Evolutionary conservation across 2,888 invertebrate genomes (phyloP).

Genomic region (Volucella inanis): DNA sequence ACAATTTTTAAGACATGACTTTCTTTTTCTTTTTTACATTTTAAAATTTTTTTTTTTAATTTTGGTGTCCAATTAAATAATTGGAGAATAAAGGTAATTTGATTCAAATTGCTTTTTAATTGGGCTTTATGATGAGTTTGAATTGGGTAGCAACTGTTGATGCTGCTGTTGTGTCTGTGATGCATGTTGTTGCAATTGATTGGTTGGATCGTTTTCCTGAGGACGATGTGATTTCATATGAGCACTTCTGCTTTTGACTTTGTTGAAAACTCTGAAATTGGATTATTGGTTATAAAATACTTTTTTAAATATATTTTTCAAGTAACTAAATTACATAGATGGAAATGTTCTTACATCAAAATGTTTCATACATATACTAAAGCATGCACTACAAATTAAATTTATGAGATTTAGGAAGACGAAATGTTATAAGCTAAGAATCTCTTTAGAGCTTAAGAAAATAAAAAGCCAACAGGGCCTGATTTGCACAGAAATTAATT

Average conservation of each 20-base stretch:
- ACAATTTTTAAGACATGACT: constrained; percentile 44
- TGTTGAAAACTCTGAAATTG: constrained; percentile 94
- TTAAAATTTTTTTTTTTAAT: constrained; percentile 38
- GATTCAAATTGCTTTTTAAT: constrained; percentile 69
- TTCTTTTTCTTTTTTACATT: constrained; percentile 26
- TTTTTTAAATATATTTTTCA: not conserved
- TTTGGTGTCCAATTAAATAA: constrained; percentile 64
- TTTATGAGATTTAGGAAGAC: not conserved
- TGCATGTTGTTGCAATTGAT: constrained; percentile 73
- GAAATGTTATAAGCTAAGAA: no score
- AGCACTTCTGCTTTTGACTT: constrained; percentile 99
- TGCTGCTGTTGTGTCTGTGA: constrained; percentile 65
- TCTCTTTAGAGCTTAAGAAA: not conserved
- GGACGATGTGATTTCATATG: constrained; percentile 99
- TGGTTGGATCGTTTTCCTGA: constrained; percentile 89
- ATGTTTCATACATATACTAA: not conserved
- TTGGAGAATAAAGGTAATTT: constrained; percentile 67
- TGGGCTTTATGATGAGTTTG: constrained; percentile 67
- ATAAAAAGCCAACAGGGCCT: not conserved
- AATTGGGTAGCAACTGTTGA: constrained; percentile 65
- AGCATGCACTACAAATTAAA: constrained; percentile 11
- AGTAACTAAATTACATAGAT: not conserved
- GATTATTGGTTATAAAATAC: constrained; percentile 73
- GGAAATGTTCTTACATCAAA: not conserved
- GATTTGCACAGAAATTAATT: no score